Evolutionary conservation across 1,140 invertebrate genomes (phyloP), one percentile per base, ranked within the genome.

Genomic region (Hyphantria cunea): DNA sequence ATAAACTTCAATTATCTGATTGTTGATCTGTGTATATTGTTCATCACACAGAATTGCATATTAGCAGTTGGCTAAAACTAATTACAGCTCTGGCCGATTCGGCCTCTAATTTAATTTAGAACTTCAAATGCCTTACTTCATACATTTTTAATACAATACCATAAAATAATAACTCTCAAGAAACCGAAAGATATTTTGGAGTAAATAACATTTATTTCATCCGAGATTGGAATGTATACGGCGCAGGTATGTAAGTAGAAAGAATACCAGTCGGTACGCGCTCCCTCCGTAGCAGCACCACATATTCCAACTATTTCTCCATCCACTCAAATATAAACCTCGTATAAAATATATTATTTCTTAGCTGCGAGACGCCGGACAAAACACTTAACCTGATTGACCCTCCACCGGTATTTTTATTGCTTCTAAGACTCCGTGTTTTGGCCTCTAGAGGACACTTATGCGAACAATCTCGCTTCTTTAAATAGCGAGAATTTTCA

Each of bases 341-440:
- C 70, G 64, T 72, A 79, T 80, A 83, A 60, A 64, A 64, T 79
- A 82, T 79, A 85, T 81, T 78, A 78, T 79, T 77, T 72, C 70
- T 72, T 32, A 74, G 74, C 83, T 74, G 73, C 69, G 68, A 80
- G 70, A 64, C 77, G 56, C 44, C 48, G 80, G 80, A 84, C 84
- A 78, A 80, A 76, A 84, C 84, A 84, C 84, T 87, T 85, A 86
- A 83, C 85, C 83, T 82, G 80, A 88, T 88, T 88, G 83, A 86
- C 83, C 84, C 82, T 72, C 54, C 70, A 65, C 51, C 66, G 84
- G 84, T 83, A 86, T 86, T 87, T 87, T 87, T 87, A 85, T 87
- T 86, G 78, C 82, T 76, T 81, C 76, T 73, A 69, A 73, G 73
- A 56, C 70, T 48, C 32, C 49, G 52, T 66, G 58, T 51, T 53